Conservation (phyloP, 1,140 invertebrate species). For the Ridgeia piscesae region DNA sequence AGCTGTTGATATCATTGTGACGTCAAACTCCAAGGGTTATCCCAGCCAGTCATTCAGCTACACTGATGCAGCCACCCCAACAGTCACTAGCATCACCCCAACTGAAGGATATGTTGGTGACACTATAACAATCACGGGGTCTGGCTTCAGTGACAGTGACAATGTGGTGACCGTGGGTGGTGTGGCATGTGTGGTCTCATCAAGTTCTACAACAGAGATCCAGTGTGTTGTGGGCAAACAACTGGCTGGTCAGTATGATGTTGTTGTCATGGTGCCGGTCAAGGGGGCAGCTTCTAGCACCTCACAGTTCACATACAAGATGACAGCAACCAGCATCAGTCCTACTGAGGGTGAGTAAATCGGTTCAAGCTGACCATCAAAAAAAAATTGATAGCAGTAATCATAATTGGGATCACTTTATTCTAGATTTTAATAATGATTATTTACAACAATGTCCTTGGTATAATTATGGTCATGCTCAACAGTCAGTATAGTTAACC, state of each 20-base stretch:
- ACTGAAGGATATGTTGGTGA: slow-evolving; percentile 15
- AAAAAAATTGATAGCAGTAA: not conserved
- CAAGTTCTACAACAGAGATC: slow-evolving; percentile 26
- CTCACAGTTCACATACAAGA: slow-evolving; percentile 20
- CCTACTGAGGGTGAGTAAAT: slow-evolving; percentile 16
- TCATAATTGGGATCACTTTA: not conserved
- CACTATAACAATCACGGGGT: slow-evolving; percentile 35
- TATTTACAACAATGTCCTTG: no score
- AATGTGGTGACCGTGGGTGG: slow-evolving; percentile 38
- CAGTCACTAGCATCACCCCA: slow-evolving; percentile 29
- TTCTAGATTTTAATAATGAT: no score
- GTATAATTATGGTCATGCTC: no score
- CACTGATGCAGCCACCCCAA: slow-evolving; percentile 27
- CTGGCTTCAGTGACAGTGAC: slow-evolving; percentile 33
- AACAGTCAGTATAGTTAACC: no score
- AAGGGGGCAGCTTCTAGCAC: slow-evolving; percentile 24
- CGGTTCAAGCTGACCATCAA: not conserved
- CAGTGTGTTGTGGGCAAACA: slow-evolving; percentile 14
- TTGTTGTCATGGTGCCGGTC: slow-evolving; percentile 8
- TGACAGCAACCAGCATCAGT: slow-evolving; percentile 13
- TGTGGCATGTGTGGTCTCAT: slow-evolving; percentile 31
- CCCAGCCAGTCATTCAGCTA: slow-evolving; percentile 31
- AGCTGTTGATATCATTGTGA: slow-evolving; percentile 15
- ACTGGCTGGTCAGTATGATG: not conserved
- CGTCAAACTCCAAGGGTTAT: not conserved